Evolutionary conservation across 2,797 vertebrate genomes (phyloP).

Genomic region (Hoplostethus atlanticus): DNA sequence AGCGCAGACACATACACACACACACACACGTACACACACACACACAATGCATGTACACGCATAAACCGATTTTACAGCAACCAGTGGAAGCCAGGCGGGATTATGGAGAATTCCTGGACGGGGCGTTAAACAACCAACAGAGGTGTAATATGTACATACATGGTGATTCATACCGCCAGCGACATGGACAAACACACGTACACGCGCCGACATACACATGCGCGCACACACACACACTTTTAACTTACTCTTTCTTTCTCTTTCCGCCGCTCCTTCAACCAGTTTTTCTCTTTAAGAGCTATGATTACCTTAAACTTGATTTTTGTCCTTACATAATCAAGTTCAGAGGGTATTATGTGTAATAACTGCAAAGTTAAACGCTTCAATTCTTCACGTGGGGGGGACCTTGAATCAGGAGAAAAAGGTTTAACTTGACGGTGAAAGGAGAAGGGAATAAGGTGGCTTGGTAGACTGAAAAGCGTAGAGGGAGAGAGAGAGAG

Average conservation of each 20-base stretch:
- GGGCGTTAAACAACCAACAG: conserved; percentile 69
- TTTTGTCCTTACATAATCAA: conserved; percentile 53
- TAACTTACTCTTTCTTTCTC: background rate
- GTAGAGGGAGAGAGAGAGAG: conserved; percentile 59
- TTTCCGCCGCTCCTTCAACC: conserved; percentile 17
- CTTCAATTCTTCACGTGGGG: conserved; percentile 34
- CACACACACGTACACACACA: conserved; percentile 13
- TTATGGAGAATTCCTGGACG: conserved; percentile 68
- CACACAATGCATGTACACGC: conserved; percentile 22
- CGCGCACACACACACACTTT: conserved; percentile 2
- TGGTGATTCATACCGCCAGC: conserved; percentile 60
- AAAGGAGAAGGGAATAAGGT: conserved; percentile 64
- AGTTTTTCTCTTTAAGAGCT: conserved; percentile 18
- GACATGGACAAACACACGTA: conserved; percentile 25
- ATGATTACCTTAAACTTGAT: conserved; percentile 46
- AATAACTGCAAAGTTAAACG: conserved; percentile 36
- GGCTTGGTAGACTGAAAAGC: conserved; percentile 57
- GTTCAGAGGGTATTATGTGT: conserved; percentile 24
- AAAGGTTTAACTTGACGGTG: conserved; percentile 49
- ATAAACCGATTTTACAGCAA: conserved; percentile 59
- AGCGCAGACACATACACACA: conserved; percentile 43
- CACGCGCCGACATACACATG: background rate
- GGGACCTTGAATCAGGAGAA: conserved; percentile 45
- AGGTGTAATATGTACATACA: conserved; percentile 72
- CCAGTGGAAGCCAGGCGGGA: conserved; percentile 57